Evolutionary conservation across 2,113 vertebrate species (phyloP).

Genomic region (Amia ocellicauda): DNA sequence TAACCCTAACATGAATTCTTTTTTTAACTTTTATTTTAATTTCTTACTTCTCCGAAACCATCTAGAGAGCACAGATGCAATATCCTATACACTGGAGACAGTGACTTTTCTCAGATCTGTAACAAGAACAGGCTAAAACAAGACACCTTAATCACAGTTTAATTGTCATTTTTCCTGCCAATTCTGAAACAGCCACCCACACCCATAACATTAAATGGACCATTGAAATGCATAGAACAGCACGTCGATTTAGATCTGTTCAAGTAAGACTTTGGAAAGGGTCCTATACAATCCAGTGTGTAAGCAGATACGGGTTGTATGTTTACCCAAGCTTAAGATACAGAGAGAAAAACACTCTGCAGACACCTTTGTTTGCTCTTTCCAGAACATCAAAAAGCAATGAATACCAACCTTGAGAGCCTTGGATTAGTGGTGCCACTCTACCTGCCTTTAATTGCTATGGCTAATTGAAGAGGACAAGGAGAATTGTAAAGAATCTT

Average conservation of each 20-base stretch:
- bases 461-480: too few species aligned
- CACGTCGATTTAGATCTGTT: constrained; percentile 21
- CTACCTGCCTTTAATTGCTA: too few species aligned
- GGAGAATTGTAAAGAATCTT: too few species aligned
- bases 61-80: constrained; percentile 16
- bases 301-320: constrained; percentile 32
- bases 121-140: constrained; percentile 22
- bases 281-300: constrained; percentile 42
- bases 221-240: constrained; percentile 27
- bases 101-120: constrained; percentile 32
- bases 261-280: constrained; percentile 44
- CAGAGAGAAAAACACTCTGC: too few species aligned
- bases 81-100: constrained; percentile 23
- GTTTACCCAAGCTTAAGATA: constrained; percentile 13
- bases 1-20: too few species aligned
- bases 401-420: too few species aligned
- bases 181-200: constrained; percentile 15
- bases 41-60: too few species aligned
- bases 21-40: too few species aligned
- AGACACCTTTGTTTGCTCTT: too few species aligned
- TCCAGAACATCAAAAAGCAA: too few species aligned
- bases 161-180: too few species aligned
- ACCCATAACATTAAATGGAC: constrained; percentile 10
- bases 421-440: too few species aligned
- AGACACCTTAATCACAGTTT: not conserved